These are phyloP conservation scores for Dasyurus viverrinus DNA, from an alignment of 2,113 vertebrate genomes.

Conservation along the genomic window DNA sequence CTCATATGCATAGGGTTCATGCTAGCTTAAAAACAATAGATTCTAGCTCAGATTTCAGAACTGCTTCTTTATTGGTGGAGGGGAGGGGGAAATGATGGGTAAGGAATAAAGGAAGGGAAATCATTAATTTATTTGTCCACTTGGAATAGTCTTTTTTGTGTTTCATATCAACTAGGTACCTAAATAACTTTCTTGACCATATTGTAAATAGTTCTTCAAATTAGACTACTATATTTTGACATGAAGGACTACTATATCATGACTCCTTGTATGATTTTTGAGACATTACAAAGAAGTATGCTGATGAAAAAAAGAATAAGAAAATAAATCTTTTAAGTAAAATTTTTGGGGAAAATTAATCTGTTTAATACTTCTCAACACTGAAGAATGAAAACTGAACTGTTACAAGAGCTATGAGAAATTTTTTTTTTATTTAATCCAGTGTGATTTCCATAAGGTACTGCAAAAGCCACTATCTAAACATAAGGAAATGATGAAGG, in stretches of 20 bases:
- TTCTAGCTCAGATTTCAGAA: neutral
- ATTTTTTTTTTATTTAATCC: slow-evolving; percentile 69
- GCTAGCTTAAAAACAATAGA: neutral
- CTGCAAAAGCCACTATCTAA: slow-evolving; percentile 56
- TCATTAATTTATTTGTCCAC: slow-evolving; percentile 15
- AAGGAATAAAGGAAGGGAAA: neutral
- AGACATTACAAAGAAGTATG: slow-evolving; percentile 56
- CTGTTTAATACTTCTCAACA: slow-evolving; percentile 77
- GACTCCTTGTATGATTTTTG: slow-evolving; percentile 56
- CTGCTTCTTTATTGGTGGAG: neutral
- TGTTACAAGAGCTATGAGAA: slow-evolving; percentile 65
- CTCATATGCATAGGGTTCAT: neutral
- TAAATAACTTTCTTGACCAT: slow-evolving; percentile 76
- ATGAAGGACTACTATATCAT: slow-evolving; percentile 22
- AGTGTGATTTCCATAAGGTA: slow-evolving; percentile 61
- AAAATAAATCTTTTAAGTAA: slow-evolving; percentile 73
- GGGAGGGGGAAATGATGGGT: neutral
- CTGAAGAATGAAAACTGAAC: slow-evolving; percentile 73
- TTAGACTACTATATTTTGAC: slow-evolving; percentile 71
- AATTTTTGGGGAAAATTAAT: slow-evolving; percentile 72
- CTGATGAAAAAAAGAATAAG: slow-evolving; percentile 73
- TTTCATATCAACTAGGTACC: slow-evolving; percentile 71
- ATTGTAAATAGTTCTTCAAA: slow-evolving; percentile 76
- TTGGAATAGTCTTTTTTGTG: neutral
- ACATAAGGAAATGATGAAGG: slow-evolving; percentile 71